Evolutionary conservation across 2,888 invertebrate species (phyloP).

Genomic region (Malachius bipustulatus): DNA sequence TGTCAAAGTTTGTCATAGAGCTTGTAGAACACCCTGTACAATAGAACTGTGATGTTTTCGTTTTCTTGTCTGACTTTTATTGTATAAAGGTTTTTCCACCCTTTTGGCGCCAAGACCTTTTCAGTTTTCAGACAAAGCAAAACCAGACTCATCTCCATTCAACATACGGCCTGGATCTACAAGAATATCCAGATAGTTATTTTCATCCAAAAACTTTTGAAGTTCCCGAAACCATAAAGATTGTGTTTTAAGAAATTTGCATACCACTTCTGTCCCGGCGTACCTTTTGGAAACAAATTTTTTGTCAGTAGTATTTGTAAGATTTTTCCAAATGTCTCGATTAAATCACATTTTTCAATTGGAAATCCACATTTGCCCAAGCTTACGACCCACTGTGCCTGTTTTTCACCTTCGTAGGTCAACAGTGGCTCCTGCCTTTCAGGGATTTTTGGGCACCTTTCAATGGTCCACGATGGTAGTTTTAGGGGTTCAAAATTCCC

Average conservation of each 20-base stretch:
- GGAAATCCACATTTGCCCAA: conserved; percentile 11
- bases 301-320: neutral
- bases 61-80: neutral
- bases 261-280: conserved; percentile 23
- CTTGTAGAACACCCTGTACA: no score
- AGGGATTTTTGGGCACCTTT: conserved; percentile 17
- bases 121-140: conserved; percentile 24
- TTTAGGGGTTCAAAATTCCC: conserved; percentile 12
- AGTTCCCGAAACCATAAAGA: conserved; percentile 25
- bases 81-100: no score
- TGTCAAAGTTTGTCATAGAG: no score
- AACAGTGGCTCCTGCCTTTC: conserved; percentile 21
- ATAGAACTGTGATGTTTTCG: neutral
- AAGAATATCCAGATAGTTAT: no score
- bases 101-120: conserved; percentile 6
- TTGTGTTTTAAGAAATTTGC: conserved; percentile 20
- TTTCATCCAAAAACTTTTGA: conserved; percentile 19
- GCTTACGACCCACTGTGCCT: conserved; percentile 19
- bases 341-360: neutral
- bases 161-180: no score
- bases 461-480: conserved; percentile 13
- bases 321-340: neutral
- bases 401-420: conserved; percentile 19
- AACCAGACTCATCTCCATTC: no score
- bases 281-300: conserved; percentile 13